Evolutionary conservation across 2,888 invertebrate genomes (phyloP).

Genomic region (Tromatobia lineatoria): DNA sequence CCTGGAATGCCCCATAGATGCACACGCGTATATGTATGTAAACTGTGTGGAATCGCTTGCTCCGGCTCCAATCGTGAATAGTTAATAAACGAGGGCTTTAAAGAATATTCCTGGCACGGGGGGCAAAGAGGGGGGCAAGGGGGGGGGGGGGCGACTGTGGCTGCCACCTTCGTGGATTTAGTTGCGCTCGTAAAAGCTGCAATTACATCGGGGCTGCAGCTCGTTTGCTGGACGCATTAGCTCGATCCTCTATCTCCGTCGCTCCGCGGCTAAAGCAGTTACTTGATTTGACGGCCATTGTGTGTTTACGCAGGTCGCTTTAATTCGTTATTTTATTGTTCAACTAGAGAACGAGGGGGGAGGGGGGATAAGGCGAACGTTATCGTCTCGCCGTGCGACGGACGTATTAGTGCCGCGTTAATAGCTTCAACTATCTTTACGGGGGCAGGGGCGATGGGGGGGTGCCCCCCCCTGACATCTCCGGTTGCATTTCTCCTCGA

Average conservation of each 20-base stretch:
- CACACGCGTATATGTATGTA: not conserved
- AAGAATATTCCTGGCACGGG: conserved; percentile 36
- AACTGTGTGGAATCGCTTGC: conserved; percentile 31
- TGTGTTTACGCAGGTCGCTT: conserved; percentile 78
- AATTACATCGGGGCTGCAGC: conserved; percentile 77
- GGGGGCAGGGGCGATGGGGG: not conserved
- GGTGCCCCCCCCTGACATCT: conserved; percentile 31
- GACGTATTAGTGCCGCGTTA: conserved; percentile 67
- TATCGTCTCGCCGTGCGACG: conserved; percentile 54
- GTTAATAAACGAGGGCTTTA: conserved; percentile 70
- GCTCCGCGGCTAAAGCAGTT: conserved; percentile 71
- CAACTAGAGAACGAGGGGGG: conserved; percentile 35
- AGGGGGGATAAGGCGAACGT: conserved; percentile 33
- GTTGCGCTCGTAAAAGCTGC: conserved; percentile 81
- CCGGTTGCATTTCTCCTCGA: conserved; percentile 12
- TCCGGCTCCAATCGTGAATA: conserved; percentile 75
- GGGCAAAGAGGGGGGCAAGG: too few species aligned
- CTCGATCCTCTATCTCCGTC: conserved; percentile 28
- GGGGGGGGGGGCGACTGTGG: not conserved
- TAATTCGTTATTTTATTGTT: conserved; percentile 79
- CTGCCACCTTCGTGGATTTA: conserved; percentile 75
- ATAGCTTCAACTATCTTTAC: conserved; percentile 74
- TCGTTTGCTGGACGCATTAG: conserved; percentile 66
- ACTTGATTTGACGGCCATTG: conserved; percentile 79
- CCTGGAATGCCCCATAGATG: not conserved